phyloP scores from a whole-genome alignment of 53 echinoderm and acorn worm genomes.

The Actinopyga echinites region DNA sequence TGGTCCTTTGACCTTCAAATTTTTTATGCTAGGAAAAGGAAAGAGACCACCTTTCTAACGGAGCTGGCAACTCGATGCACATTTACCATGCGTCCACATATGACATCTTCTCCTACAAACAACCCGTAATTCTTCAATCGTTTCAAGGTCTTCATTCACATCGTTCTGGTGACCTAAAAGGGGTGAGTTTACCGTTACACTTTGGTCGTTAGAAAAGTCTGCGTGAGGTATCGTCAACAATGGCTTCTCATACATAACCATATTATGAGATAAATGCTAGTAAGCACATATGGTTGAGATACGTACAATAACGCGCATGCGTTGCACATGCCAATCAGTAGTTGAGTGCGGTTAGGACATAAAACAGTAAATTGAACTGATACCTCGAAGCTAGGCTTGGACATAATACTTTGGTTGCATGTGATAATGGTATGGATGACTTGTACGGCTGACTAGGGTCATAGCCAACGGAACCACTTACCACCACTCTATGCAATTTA shows the following conservation, averaged over 20 bases:
- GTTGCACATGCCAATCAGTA: constrained; percentile 33
- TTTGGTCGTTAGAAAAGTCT: constrained; percentile 36
- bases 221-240: constrained; percentile 40
- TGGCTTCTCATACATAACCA: constrained; percentile 38
- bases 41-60: background rate
- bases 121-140: constrained; percentile 43
- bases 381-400: background rate
- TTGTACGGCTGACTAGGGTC: constrained; percentile 19
- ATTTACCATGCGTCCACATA: constrained; percentile 11
- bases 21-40: background rate
- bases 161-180: constrained; percentile 34
- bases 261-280: constrained; percentile 40
- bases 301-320: constrained; percentile 13
- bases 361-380: background rate
- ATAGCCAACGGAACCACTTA: constrained; percentile 35
- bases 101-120: constrained; percentile 38
- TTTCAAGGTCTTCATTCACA: constrained; percentile 39
- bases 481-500: constrained; percentile 25
- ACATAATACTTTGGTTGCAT: constrained; percentile 31
- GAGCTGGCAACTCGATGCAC: constrained; percentile 10
- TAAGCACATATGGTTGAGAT: constrained; percentile 30
- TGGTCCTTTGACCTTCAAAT: constrained; percentile 46
- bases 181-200: constrained; percentile 39
- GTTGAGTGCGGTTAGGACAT: constrained; percentile 7
- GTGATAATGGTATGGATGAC: constrained; percentile 27